phyloP scores from a whole-genome alignment of 1,140 invertebrate genomes.

The Globodera rostochiensis region DNA sequence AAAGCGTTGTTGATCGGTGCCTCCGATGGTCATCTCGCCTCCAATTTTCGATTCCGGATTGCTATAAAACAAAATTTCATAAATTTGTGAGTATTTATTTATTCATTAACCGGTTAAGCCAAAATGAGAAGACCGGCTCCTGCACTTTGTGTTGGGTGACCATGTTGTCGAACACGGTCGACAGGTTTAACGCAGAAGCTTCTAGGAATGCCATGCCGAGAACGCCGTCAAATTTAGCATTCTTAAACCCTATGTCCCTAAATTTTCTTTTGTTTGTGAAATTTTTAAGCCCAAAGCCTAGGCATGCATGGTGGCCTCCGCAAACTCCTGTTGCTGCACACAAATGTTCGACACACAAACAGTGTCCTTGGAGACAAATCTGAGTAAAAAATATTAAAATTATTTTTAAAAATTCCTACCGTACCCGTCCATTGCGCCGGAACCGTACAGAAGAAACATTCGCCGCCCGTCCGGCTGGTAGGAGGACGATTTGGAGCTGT shows the following conservation, averaged over 20 bases:
- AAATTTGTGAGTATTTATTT: too few species aligned
- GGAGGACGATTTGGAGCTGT: conserved; percentile 79
- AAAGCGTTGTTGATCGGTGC: conserved; percentile 73
- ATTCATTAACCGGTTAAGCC: conserved; percentile 73
- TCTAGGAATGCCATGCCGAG: conserved; percentile 86
- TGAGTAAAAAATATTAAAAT: not conserved
- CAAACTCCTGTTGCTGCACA: conserved; percentile 80
- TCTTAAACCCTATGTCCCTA: conserved; percentile 85
- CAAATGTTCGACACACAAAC: conserved; percentile 56
- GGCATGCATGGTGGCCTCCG: conserved; percentile 79
- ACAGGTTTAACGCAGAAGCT: conserved; percentile 73
- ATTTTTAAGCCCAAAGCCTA: too few species aligned
- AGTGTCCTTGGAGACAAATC: conserved; percentile 37
- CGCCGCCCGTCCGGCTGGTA: conserved; percentile 85
- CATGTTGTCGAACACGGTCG: conserved; percentile 92
- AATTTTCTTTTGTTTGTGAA: too few species aligned
- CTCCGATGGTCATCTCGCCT: conserved; percentile 67
- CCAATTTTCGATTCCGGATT: conserved; percentile 60
- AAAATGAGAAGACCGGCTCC: conserved; percentile 90
- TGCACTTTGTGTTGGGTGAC: conserved; percentile 79
- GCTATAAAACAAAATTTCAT: conserved; percentile 38
- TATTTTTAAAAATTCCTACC: not conserved
- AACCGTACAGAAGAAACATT: conserved; percentile 91
- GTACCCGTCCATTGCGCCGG: conserved; percentile 90
- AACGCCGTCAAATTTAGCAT: conserved; percentile 95